phyloP scores from a whole-genome alignment of 2,113 vertebrate species.

The Neodon shergylaensis region DNA sequence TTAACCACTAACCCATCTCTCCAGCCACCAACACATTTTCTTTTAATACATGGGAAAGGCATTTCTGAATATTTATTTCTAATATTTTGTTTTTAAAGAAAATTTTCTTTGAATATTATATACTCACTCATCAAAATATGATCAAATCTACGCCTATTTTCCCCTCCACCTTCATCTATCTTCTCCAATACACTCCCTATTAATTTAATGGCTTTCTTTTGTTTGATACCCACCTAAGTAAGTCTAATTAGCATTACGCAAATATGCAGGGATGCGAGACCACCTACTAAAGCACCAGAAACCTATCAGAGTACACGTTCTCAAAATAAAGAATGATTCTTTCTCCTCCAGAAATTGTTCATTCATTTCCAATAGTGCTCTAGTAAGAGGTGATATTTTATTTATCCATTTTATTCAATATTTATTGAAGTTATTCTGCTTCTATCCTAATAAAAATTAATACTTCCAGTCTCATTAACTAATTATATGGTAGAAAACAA shows the following conservation, averaged over 20 bases:
- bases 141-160: neutral
- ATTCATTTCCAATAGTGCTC: neutral
- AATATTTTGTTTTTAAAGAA: neutral
- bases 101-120: too few relatives aligned
- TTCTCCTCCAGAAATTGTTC: too few relatives aligned
- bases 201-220: neutral
- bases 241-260: neutral
- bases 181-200: neutral
- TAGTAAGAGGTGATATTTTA: neutral
- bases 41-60: neutral
- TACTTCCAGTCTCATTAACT: neutral
- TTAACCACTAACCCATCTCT: neutral
- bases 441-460: neutral
- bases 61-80: conserved; percentile 11
- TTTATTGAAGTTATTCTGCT: neutral
- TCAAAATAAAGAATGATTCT: neutral
- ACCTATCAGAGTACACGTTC: neutral
- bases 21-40: neutral
- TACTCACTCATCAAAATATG: neutral
- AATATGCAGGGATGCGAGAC: neutral
- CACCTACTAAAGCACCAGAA: neutral
- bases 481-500: neutral
- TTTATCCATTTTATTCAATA: neutral
- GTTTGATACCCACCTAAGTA: too few relatives aligned
- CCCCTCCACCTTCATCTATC: neutral